Conservation (phyloP, 2,888 invertebrate species). For the Metellina segmentata region DNA sequence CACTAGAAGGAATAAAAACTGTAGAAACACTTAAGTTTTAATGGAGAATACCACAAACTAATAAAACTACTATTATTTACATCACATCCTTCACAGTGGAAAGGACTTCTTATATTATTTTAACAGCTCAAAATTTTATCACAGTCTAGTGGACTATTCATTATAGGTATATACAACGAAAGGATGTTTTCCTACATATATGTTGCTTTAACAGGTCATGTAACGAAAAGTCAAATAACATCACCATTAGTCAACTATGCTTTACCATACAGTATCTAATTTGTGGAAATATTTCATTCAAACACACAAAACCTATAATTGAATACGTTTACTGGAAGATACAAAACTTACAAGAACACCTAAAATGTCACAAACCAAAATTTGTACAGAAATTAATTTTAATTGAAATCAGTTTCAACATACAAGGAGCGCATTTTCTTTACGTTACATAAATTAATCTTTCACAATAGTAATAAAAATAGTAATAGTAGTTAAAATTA, state of each 20-base stretch:
- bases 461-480: no score
- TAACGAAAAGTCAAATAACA: background rate
- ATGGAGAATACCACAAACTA: constrained; percentile 14
- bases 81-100: constrained; percentile 4
- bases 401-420: no score
- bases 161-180: constrained; percentile 21
- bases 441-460: no score
- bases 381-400: no score
- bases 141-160: constrained; percentile 66
- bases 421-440: no score
- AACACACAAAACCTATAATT: background rate
- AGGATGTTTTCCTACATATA: background rate
- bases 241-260: no score
- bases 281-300: no score
- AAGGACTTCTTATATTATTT: constrained; percentile 8
- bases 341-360: no score
- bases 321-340: no score
- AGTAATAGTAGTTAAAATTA: no score
- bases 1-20: constrained; percentile 38
- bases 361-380: no score
- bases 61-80: constrained; percentile 12
- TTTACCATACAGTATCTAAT: no score
- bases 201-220: background rate
- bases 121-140: constrained; percentile 59
- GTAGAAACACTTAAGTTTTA: constrained; percentile 42